These are phyloP conservation scores for Pristionchus arcanus DNA, from an alignment of 2,888 invertebrate genomes.

Conservation along the genomic window DNA sequence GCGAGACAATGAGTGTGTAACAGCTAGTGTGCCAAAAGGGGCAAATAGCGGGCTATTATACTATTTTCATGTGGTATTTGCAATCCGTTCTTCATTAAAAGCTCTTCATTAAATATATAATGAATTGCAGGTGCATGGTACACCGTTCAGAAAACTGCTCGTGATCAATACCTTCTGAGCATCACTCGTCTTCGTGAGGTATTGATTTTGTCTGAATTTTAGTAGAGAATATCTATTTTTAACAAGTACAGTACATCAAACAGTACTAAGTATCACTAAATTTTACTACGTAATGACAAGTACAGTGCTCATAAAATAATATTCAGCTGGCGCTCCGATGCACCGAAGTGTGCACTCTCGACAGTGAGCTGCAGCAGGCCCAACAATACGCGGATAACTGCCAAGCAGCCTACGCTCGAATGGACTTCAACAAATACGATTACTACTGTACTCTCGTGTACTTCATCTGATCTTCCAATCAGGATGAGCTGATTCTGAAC, in stretches of 20 bases:
- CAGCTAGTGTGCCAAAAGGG: no score
- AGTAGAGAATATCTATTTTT: no score
- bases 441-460: background rate
- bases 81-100: background rate
- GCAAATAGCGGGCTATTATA: background rate
- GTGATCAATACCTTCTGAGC: background rate
- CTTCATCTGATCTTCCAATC: background rate
- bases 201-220: background rate
- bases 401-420: background rate
- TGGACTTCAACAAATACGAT: conserved; percentile 15
- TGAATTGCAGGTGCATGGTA: conserved; percentile 17
- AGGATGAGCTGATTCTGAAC: no score
- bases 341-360: background rate
- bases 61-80: background rate
- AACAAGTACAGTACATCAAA: no score
- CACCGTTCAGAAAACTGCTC: background rate
- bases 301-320: no score
- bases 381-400: background rate
- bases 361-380: background rate
- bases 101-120: background rate
- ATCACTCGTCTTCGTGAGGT: background rate
- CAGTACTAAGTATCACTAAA: no score
- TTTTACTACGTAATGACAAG: no score
- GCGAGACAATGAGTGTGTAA: no score
- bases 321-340: background rate